Evolutionary conservation across 2,888 invertebrate species (phyloP).

Genomic region (Chirona hameri): DNA sequence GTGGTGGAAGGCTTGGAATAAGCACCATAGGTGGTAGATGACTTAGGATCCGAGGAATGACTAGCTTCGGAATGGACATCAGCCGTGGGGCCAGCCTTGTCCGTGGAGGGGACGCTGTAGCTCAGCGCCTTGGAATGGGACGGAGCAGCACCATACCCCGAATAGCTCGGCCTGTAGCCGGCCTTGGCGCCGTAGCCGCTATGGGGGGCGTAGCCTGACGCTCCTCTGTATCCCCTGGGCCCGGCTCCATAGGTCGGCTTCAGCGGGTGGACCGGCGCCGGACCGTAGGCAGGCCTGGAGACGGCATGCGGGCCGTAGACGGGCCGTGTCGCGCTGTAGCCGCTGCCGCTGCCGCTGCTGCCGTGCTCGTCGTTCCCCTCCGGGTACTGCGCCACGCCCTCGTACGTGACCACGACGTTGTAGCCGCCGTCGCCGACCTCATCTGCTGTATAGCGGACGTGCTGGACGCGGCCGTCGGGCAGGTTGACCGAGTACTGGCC

Average conservation of each 20-base stretch:
- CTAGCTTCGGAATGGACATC: too few species aligned
- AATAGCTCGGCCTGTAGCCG: not conserved
- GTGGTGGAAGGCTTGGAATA: too few species aligned
- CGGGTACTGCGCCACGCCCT: conserved; percentile 37
- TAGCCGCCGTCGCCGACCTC: conserved; percentile 35
- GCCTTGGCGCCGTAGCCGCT: not conserved
- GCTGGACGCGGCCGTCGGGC: conserved; percentile 38
- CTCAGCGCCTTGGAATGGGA: too few species aligned
- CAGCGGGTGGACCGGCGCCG: not conserved
- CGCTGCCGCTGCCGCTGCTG: not conserved
- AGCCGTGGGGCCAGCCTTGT: too few species aligned
- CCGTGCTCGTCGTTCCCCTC: not conserved
- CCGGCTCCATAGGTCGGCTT: not conserved
- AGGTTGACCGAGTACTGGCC: conserved; percentile 38
- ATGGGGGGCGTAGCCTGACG: not conserved
- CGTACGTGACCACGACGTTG: conserved; percentile 37
- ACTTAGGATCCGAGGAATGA: too few species aligned
- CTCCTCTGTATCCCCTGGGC: not conserved
- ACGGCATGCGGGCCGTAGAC: not conserved
- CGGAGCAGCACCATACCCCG: too few species aligned
- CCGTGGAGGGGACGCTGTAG: too few species aligned
- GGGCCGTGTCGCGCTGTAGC: not conserved
- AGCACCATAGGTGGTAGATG: too few species aligned
- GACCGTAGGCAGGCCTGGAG: not conserved
- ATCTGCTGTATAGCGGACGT: conserved; percentile 36